Evolutionary conservation across 2,797 vertebrate species (phyloP), one percentile per base, ranked within the genome.

Genomic region (Enteromius fasciolatus): DNA sequence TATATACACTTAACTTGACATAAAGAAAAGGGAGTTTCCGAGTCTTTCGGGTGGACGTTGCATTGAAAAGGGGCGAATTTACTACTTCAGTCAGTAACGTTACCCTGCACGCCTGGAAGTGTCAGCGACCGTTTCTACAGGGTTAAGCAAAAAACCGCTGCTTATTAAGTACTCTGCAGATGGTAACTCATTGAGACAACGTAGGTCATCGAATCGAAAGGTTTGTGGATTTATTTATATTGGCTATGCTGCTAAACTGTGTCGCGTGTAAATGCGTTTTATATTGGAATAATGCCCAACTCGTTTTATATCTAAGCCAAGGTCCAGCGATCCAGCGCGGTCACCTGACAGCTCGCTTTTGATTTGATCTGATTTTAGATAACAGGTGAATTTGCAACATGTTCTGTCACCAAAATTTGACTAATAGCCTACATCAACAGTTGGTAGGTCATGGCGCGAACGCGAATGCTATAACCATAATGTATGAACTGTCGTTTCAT

Each of bases 1-100:
- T 14, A 11, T 17, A 48, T 72, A 36, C 36, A 67, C 25, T 46
- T 33, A 46, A 82, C 61, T 9, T 76, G 17, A 76, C 63, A 41
- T 67, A 82, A 76, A 76, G 72, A 68, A n/a, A 52, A 54, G 80
- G 72, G 72, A 76, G 63, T 82, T 82, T 82, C 72, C 80, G 28
- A 57, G 0, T 57, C 8, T 28, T 68, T 57, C 41, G 80, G 63
- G 48, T 59, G 72, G 80, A 68, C 50, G 64, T 23, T 82, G 72
- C 36, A 68, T 76, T 76, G 50, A 82, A 76, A 82, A 25, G 63
- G 36, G 20, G 8, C 48, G 50, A 41, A 17, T 82, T 76, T 23
- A 68, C 46, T n/a, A 66, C 25, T 23, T 44, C 7, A 14, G 23
- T 33, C 50, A 66, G 61, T 67, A 36, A 36, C 33, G 33, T 36